phyloP scores from a whole-genome alignment of 2,888 invertebrate species.

The Seladonia tumulorum region DNA sequence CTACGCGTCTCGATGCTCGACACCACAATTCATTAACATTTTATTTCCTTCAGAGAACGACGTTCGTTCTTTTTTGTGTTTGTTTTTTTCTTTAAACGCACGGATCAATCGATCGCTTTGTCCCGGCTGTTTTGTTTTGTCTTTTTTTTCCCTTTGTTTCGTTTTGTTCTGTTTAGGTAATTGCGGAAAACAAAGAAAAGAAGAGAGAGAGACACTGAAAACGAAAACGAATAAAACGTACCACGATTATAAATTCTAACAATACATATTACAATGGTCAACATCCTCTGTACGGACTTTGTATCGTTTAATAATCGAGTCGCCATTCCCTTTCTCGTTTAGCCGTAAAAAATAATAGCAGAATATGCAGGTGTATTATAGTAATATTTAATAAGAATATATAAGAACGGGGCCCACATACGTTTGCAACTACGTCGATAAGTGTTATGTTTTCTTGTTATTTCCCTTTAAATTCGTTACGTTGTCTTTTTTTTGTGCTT shows the following conservation, averaged over 20 bases:
- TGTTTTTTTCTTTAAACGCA: slow-evolving; percentile 18
- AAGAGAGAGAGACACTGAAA: slow-evolving; percentile 21
- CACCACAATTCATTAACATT: too few relatives aligned
- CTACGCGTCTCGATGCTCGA: not conserved
- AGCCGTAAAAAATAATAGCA: slow-evolving; percentile 81
- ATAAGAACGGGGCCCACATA: slow-evolving; percentile 81
- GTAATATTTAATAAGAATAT: slow-evolving; percentile 82
- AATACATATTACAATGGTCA: slow-evolving; percentile 47
- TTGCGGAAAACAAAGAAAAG: slow-evolving; percentile 30
- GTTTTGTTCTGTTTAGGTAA: not conserved
- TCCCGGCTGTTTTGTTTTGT: not conserved
- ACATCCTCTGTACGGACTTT: not conserved
- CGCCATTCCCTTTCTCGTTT: slow-evolving; percentile 57
- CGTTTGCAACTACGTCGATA: slow-evolving; percentile 79
- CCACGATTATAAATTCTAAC: slow-evolving; percentile 56
- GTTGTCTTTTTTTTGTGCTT: slow-evolving; percentile 57
- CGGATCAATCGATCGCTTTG: slow-evolving; percentile 20
- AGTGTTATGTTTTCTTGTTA: slow-evolving; percentile 60
- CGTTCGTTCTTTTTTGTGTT: not conserved
- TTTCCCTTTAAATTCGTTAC: slow-evolving; percentile 65
- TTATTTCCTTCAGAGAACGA: not conserved
- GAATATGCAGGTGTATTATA: slow-evolving; percentile 78
- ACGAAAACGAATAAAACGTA: slow-evolving; percentile 44
- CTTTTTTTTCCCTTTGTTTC: not conserved
- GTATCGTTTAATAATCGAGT: not conserved